These are phyloP conservation scores for Spondyliosoma cantharus DNA, from an alignment of 2,797 vertebrate species.

Conservation along the genomic window DNA sequence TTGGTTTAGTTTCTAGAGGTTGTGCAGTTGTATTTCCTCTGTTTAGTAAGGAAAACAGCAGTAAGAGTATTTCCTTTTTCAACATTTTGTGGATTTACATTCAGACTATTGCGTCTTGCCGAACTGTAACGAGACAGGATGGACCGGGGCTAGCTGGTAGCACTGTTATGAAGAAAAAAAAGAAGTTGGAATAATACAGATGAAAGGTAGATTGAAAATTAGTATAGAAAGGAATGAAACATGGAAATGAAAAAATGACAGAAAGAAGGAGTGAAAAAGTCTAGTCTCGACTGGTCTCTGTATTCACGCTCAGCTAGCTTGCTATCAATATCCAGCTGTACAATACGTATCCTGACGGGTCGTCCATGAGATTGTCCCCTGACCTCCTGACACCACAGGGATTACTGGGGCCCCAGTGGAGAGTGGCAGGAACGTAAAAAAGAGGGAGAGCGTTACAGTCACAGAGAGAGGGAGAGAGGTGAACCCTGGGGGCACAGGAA, in stretches of 20 bases:
- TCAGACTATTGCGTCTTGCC: no score
- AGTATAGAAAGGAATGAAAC: not conserved
- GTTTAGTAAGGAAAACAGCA: no score
- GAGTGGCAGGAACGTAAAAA: constrained; percentile 44
- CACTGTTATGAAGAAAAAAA: not conserved
- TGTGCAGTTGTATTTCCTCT: no score
- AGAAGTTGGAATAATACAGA: not conserved
- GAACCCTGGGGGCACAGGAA: constrained; percentile 66
- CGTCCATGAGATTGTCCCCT: constrained; percentile 51
- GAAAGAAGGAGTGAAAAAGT: not conserved
- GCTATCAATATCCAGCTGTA: constrained; percentile 36
- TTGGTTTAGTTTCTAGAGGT: no score
- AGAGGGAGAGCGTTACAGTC: constrained; percentile 49
- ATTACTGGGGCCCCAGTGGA: constrained; percentile 60
- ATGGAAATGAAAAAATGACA: no score
- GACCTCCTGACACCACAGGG: constrained; percentile 67
- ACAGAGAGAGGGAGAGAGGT: constrained; percentile 42
- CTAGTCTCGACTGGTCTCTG: not conserved
- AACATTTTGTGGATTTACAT: no score
- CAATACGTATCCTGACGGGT: constrained; percentile 46
- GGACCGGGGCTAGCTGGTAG: no score
- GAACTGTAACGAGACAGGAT: no score
- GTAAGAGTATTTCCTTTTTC: no score
- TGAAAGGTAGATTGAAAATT: not conserved
- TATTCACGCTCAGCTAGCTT: not conserved